Conservation (phyloP, 2,888 invertebrate genomes). For the Caenorhabditis virilis region DNA sequence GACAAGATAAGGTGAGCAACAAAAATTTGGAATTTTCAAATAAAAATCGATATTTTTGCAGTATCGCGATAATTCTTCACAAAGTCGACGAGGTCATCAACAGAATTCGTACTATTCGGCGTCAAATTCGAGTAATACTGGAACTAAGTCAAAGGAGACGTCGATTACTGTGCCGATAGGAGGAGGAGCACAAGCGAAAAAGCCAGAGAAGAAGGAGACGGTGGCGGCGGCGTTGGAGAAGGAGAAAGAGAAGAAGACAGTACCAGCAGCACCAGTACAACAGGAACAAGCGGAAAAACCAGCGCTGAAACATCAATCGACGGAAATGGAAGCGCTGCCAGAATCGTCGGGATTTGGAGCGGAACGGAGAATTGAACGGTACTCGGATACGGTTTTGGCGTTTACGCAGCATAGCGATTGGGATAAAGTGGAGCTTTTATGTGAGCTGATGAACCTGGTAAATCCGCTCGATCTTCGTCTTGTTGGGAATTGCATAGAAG, state of each 20-base stretch:
- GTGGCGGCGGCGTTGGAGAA: neutral
- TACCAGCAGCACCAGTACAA: neutral
- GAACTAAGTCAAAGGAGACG: neutral
- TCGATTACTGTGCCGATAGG: neutral
- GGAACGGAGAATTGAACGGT: slow-evolving; percentile 3
- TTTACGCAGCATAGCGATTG: slow-evolving; percentile 36
- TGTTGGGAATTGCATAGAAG: slow-evolving; percentile 39
- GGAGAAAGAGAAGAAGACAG: neutral
- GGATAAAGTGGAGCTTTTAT: slow-evolving; percentile 44
- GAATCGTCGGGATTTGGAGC: no score
- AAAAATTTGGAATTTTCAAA: neutral
- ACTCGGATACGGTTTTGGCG: slow-evolving; percentile 23
- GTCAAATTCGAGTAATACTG: neutral
- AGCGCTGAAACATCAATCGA: no score
- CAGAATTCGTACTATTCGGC: slow-evolving; percentile 7
- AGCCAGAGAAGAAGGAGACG: slow-evolving; percentile 1
- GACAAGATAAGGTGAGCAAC: neutral
- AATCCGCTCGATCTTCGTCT: slow-evolving; percentile 41
- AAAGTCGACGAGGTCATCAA: slow-evolving; percentile 13
- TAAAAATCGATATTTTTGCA: slow-evolving; percentile 5
- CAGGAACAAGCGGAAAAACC: slow-evolving; percentile 1
- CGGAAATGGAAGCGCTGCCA: no score
- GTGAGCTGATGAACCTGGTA: slow-evolving; percentile 39
- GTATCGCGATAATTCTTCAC: slow-evolving; percentile 19
- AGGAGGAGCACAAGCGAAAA: neutral